These are phyloP conservation scores for Coregonus sp. DNA, from an alignment of 2,797 vertebrate species.

Conservation along the genomic window DNA sequence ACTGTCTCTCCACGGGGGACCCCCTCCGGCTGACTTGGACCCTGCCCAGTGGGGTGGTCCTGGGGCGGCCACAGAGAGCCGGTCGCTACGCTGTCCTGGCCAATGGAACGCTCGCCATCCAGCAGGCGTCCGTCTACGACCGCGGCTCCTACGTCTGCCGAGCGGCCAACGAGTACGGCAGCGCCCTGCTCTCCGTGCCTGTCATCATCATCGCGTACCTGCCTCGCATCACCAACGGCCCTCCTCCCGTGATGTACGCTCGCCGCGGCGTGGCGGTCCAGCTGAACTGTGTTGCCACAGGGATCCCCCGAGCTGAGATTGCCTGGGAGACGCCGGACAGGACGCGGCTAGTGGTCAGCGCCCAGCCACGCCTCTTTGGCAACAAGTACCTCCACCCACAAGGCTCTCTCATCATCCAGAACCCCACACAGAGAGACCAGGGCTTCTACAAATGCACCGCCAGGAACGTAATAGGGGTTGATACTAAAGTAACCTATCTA, in stretches of 20 bases:
- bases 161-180: conserved; percentile 77
- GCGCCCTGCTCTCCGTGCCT: conserved; percentile 72
- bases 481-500: conserved; percentile 85
- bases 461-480: conserved; percentile 84
- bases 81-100: conserved; percentile 81
- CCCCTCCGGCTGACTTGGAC: conserved; percentile 81
- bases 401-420: conserved; percentile 88
- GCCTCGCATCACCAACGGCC: conserved; percentile 85
- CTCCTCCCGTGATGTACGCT: conserved; percentile 80
- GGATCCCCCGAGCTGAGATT: conserved; percentile 83
- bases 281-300: conserved; percentile 83
- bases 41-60: conserved; percentile 79
- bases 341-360: conserved; percentile 73
- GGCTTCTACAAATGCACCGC: conserved; percentile 92
- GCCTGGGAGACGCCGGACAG: conserved; percentile 90
- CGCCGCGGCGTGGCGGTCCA: conserved; percentile 83
- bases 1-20: conserved; percentile 73
- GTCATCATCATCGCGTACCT: conserved; percentile 86
- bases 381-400: conserved; percentile 90
- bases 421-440: conserved; percentile 76
- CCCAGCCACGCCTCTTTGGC: conserved; percentile 84
- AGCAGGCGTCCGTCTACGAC: conserved; percentile 84
- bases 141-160: conserved; percentile 86
- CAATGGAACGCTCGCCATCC: conserved; percentile 86
- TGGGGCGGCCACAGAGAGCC: conserved; percentile 78